A percentile compares a stretch with the other conserved stretches of the same genome.
Evolutionary conservation across 2,797 vertebrate genomes (phyloP).

Genomic region (Halcyon leucocephala): DNA sequence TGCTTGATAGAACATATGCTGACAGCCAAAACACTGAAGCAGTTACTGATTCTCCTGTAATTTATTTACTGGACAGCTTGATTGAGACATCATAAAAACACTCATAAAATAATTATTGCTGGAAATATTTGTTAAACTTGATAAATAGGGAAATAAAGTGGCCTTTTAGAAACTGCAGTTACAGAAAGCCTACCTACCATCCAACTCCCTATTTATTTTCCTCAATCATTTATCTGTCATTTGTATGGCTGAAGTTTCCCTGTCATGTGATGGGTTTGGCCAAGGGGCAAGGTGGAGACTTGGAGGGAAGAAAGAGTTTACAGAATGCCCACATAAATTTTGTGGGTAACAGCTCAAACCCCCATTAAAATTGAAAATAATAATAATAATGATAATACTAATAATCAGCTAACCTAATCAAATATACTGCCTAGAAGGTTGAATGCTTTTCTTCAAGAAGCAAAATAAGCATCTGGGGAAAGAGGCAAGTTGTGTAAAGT

Average conservation of each 20-base stretch:
- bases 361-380: neutral
- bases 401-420: neutral
- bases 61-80: neutral
- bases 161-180: neutral
- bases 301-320: neutral
- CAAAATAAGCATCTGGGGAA: neutral
- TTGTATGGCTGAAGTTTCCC: neutral
- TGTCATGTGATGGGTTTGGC: neutral
- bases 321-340: neutral
- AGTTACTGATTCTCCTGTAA: neutral
- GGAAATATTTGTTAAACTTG: neutral
- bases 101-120: neutral
- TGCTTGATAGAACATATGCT: neutral
- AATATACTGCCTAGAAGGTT: neutral
- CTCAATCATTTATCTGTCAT: neutral
- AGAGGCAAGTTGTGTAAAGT: neutral
- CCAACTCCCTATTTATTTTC: neutral
- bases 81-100: neutral
- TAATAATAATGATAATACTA: too few species aligned
- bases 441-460: neutral
- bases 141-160: neutral
- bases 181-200: neutral
- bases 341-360: neutral
- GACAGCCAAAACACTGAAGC: neutral
- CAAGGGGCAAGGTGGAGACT: neutral